Percentiles rank a stretch among this genome's conserved stretches.
Evolutionary conservation across 2,113 vertebrate genomes (phyloP).

Genomic region (Micronycteris hirsuta): DNA sequence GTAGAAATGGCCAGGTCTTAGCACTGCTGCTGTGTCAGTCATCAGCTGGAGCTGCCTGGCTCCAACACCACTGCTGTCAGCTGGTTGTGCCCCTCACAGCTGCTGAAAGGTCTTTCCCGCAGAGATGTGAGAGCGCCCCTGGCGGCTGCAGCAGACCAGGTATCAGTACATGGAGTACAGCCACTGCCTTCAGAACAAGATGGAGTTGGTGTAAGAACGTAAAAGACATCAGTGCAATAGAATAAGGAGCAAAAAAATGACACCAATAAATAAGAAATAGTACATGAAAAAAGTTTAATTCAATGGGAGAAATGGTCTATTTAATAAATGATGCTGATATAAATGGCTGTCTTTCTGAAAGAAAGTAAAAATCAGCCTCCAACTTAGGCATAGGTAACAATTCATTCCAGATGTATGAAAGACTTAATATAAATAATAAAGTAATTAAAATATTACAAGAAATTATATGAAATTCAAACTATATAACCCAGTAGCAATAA

Average conservation of each 20-base stretch:
- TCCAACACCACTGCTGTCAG: accelerated
- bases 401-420: not conserved
- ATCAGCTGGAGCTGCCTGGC: not conserved
- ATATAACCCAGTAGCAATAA: not conserved
- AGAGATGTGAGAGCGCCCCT: not conserved
- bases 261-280: not conserved
- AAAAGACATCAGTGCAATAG: not conserved
- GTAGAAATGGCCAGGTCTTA: not conserved
- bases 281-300: not conserved
- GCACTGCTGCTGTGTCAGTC: not conserved
- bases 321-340: not conserved
- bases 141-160: accelerated
- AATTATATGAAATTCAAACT: not conserved
- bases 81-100: not conserved
- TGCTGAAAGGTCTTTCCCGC: not conserved
- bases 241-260: not conserved
- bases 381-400: not conserved
- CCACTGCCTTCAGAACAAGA: not conserved
- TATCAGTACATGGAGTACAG: not conserved
- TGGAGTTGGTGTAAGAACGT: too few species aligned
- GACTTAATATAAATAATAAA: not conserved
- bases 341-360: not conserved
- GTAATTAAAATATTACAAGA: not conserved
- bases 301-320: not conserved
- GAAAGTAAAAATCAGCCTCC: not conserved